Base-by-base conservation (phyloP, 2,797 vertebrate species). In the Heteromormyrus szaboi region DNA sequence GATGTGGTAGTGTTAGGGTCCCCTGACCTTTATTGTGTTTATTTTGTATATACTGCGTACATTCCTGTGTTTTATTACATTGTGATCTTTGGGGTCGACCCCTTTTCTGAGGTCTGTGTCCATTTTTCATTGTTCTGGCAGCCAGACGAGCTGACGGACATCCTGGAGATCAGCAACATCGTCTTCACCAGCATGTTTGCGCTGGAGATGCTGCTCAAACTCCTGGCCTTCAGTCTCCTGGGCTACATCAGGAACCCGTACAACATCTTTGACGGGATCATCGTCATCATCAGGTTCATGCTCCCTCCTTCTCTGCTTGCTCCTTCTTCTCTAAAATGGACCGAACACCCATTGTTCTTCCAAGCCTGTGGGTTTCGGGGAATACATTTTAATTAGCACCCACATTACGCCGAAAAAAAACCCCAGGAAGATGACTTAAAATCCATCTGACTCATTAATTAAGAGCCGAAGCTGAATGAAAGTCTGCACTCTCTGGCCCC, bases 151-250 rank as follows among this genome's bases (percentile, higher is more conserved):
- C 87, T 99, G 94, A 99, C 99, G 14, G 97, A 98, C 0, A 95
- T 98, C 29, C 89, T 99, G 91, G 99, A 99, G 96, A 99, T 99
- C 94, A 99, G 98, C 90, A 99, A 99, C 95, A 97, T 99, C 0
- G 98, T 99, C 88, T 99, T 99, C 95, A 99, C 99, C 91, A 99
- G 98, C 92, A 97, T 99, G 97, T 99, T 99, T n/a, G 98, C 98
- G 90, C 93, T 99, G 95, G 99, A 99, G 95, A 99, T 99, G 98
- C 93, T 98, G 88, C 97, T 99, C 91, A 99, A 99, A 90, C 94
- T 99, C 89, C 95, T 99, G 89, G 98, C 98, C 86, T 99, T 98
- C 0, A 97, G 99, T 3, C 91, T 97, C 2, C 97, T 99, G 6
- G 98, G 97, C 88, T 99, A 99, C 93, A 98, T 99, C 94, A 97